Evolutionary conservation across 2,888 invertebrate species (phyloP), one percentile per base, ranked within the genome.

Genomic region (Drosophila kuntzei): DNA sequence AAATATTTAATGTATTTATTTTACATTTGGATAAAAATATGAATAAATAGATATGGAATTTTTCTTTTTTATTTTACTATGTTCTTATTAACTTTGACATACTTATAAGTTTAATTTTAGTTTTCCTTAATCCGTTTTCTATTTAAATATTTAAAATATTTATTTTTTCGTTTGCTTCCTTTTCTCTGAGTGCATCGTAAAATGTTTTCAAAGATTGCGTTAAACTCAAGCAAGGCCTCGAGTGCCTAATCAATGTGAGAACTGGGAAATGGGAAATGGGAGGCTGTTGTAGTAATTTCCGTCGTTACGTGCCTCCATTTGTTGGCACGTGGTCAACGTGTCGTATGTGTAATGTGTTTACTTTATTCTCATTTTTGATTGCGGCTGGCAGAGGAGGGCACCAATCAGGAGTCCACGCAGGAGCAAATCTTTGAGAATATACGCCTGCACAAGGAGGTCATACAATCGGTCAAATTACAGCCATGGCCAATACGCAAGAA

Each of bases 371-470:
- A 37, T n/a, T n/a, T n/a, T n/a, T n/a, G n/a, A n/a, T 37, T 37
- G 37, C 37, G 16, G 3, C 8, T 9, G 5, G 94, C 96, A 91
- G 97, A 97, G 68, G 97, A 96, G 72, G 94, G 94, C 79, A 91
- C 93, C 63, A 92, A 93, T 39, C 92, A 93, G 67, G 93, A 93
- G 81, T 95, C 95, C 76, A 95, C 95, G 0, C 96, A 97, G 90
- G 97, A 97, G 89, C 96, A 97, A 92, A 97, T 98, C 76, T 96
- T 96, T 90, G 97, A 97, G 92, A 98, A 97, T 89, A 95, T 98
- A 67, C 95, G 96, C 76, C 93, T 98, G 32, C 98, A 98, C 92
- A 98, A 98, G 91, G 98, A 98, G 92, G 97, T 98, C 0, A 93
- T 98, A 71, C 95, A 96, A 74, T 96, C 95, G 44, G 96, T 98